Evolutionary conservation across 2,113 vertebrate genomes (phyloP), one percentile per base, ranked within the genome.

Genomic region (Entosphenus tridentatus): DNA sequence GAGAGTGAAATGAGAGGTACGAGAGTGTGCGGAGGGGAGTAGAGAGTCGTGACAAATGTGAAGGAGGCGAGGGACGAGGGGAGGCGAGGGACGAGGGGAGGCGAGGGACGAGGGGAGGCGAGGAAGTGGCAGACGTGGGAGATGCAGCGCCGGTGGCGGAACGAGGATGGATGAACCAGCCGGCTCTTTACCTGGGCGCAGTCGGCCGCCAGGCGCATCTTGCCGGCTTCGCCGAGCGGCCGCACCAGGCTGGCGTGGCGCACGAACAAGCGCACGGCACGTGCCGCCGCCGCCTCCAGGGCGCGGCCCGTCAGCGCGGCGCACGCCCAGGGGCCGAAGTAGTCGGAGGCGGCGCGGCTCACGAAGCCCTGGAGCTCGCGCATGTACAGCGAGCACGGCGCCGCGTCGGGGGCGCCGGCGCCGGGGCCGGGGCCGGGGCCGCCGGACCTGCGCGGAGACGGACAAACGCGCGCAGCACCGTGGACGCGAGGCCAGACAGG

Each of bases 301-400:
- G 82, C 84, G 73, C 89, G 84, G 69, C 87, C 95, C 74, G 96
- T 82, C 77, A 97, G 96, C 77, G 96, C 89, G 8, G 75, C 78
- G 73, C 90, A 96, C 73, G 87, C 88, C 73, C 95, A 87, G 71
- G 86, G 85, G 71, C 82, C 80, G 80, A 98, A 95, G 76, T 98
- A 98, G 79, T 97, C 90, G 0, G 71, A 82, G 88, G 87, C 89
- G 65, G 90, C 85, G 71, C 92, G 82, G 54, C 82, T 78, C 77
- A 95, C 85, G 78, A 98, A 98, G 59, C 88, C 89, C 73, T 98
- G 90, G 18, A 98, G 80, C 77, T 98, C 93, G 77, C 86, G 90
- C 92, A 96, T 98, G 79, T 98, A 97, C 6, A 96, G 81, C 57
- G 92, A 98, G 78, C 90, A 95, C 10, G 88, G 86, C 10, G 87